Conservation (phyloP, 2,797 vertebrate species). For the Sebastes flavidus region DNA sequence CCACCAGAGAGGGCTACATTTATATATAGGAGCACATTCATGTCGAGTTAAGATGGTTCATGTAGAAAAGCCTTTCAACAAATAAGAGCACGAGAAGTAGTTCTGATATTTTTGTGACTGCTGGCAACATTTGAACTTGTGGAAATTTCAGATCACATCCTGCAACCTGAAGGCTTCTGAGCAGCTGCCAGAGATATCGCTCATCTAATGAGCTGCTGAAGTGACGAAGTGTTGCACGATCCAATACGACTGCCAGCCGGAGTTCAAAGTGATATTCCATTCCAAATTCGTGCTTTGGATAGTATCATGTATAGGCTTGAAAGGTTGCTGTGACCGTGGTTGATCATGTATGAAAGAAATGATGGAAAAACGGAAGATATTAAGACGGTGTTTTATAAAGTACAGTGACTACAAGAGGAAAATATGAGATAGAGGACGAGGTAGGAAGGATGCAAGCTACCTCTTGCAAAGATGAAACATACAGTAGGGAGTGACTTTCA, state of each 20-base stretch:
- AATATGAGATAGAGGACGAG: not conserved
- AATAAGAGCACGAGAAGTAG: not conserved
- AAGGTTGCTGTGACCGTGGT: not conserved
- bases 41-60: not conserved
- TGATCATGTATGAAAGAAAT: not conserved
- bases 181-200: not conserved
- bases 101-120: not conserved
- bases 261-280: not conserved
- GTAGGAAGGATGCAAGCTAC: not conserved
- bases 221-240: not conserved
- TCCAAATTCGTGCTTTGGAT: not conserved
- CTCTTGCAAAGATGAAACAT: not conserved
- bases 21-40: not conserved
- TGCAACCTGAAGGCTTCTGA: conserved; percentile 9
- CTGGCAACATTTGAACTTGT: not conserved
- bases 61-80: not conserved
- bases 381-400: not conserved
- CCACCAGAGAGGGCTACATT: not conserved
- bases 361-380: not conserved
- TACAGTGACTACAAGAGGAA: not conserved
- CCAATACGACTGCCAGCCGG: not conserved
- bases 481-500: not conserved
- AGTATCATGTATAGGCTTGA: not conserved
- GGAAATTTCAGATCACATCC: conserved; percentile 20
- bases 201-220: conserved; percentile 10